Evolutionary conservation across 37 sponge, comb jelly and placozoan species (phyloP).

Genomic region (Haliclona indistincta): DNA sequence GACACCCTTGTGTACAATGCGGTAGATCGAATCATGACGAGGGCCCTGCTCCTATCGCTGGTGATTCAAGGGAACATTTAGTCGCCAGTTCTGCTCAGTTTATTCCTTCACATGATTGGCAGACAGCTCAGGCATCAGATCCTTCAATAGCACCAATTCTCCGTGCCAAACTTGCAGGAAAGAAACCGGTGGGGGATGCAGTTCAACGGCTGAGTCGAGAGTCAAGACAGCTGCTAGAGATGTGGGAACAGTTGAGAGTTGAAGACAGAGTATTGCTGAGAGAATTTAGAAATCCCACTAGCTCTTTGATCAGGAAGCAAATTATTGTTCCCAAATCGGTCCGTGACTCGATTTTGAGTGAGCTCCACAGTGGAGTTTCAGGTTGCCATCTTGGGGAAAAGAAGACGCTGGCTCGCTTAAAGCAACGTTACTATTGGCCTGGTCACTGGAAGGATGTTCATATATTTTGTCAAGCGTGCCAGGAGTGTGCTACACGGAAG

Average conservation of each 20-base stretch:
- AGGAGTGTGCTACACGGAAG: conserved; percentile 30
- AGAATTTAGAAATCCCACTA: background rate
- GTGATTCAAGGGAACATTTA: too few relatives aligned
- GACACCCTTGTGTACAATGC: conserved; percentile 1
- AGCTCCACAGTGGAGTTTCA: conserved; percentile 1
- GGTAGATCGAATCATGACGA: background rate
- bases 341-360: conserved; percentile 10
- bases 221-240: background rate
- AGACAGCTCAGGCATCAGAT: too few relatives aligned
- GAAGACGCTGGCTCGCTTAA: conserved; percentile 27
- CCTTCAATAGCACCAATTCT: too few relatives aligned
- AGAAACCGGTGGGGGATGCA: too few relatives aligned
- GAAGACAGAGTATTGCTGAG: background rate
- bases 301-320: background rate
- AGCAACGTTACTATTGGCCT: conserved; percentile 62
- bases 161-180: too few relatives aligned
- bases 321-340: conserved; percentile 16
- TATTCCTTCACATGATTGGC: too few relatives aligned
- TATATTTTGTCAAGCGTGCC: conserved; percentile 32
- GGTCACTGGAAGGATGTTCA: conserved; percentile 33
- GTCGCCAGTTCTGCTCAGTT: too few relatives aligned
- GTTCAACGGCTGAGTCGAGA: too few relatives aligned
- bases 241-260: conserved; percentile 27
- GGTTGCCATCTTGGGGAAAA: conserved; percentile 31
- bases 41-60: too few relatives aligned